phyloP scores from a whole-genome alignment of 2,113 vertebrate genomes.

The Jacana jacana region DNA sequence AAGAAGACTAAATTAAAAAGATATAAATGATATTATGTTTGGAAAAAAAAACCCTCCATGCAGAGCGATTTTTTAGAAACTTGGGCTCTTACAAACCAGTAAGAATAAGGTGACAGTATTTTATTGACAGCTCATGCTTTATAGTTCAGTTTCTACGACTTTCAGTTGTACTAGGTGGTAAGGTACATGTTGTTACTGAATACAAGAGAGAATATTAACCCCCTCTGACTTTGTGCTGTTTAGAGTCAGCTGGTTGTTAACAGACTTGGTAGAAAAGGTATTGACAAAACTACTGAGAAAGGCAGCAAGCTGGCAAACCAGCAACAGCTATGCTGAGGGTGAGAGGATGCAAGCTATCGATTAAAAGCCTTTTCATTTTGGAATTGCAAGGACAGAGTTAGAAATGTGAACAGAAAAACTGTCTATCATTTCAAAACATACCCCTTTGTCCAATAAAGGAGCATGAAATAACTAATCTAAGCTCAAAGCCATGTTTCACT shows the following conservation, averaged over 20 bases:
- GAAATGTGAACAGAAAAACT: not conserved
- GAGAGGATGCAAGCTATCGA: not conserved
- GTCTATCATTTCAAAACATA: not conserved
- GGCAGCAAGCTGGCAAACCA: not conserved
- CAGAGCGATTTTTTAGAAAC: not conserved
- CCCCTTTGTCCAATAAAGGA: not conserved
- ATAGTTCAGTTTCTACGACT: not conserved
- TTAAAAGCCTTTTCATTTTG: not conserved
- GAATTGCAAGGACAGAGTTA: not conserved
- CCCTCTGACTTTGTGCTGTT: not conserved
- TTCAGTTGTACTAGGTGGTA: not conserved
- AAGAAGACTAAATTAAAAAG: slow-evolving; percentile 37
- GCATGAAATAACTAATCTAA: not conserved
- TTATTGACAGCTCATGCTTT: not conserved
- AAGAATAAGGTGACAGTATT: not conserved
- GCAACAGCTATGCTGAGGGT: not conserved
- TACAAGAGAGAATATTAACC: not conserved
- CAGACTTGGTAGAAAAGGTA: not conserved
- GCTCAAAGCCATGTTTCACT: not conserved
- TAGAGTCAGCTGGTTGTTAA: not conserved
- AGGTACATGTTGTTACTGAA: not conserved
- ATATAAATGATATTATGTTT: not conserved
- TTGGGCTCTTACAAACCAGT: not conserved
- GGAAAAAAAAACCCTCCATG: not conserved
- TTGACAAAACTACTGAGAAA: not conserved